Conservation (phyloP, 1,140 invertebrate species). For the Physella acuta region DNA sequence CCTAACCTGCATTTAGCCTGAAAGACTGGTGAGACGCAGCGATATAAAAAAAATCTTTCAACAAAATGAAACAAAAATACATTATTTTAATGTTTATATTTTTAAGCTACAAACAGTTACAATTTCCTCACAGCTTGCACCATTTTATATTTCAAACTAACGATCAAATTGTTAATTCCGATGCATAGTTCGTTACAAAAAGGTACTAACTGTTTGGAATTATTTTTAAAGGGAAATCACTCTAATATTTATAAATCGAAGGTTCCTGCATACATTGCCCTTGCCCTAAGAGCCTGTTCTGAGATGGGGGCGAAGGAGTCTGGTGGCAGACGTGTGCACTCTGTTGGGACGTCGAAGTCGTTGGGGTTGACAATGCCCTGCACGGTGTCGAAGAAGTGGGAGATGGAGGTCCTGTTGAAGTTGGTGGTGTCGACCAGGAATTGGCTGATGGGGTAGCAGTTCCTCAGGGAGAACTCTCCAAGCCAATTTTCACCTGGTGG, state of each 20-base stretch:
- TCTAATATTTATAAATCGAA: background rate
- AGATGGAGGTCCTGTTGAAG: conserved; percentile 19
- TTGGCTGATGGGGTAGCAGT: conserved; percentile 23
- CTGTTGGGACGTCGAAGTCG: conserved; percentile 6
- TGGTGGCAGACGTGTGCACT: background rate
- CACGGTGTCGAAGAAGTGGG: conserved; percentile 6
- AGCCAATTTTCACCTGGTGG: conserved; percentile 9
- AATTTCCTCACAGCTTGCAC: no score
- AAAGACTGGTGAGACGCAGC: no score
- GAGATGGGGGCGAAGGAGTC: background rate
- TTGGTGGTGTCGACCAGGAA: background rate
- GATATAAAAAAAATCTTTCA: no score
- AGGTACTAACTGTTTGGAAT: no score
- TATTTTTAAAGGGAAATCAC: no score
- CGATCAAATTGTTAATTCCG: no score
- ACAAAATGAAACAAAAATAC: no score
- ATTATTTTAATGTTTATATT: no score
- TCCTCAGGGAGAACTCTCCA: conserved; percentile 13
- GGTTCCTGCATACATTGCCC: background rate
- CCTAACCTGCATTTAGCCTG: no score
- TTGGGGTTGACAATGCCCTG: conserved; percentile 20
- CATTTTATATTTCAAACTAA: no score
- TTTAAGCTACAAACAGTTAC: no score
- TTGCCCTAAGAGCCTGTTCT: background rate
- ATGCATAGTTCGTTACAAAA: no score